These are phyloP conservation scores for Luscinia megarhynchos DNA, from an alignment of 2,797 vertebrate genomes.

Conservation along the genomic window DNA sequence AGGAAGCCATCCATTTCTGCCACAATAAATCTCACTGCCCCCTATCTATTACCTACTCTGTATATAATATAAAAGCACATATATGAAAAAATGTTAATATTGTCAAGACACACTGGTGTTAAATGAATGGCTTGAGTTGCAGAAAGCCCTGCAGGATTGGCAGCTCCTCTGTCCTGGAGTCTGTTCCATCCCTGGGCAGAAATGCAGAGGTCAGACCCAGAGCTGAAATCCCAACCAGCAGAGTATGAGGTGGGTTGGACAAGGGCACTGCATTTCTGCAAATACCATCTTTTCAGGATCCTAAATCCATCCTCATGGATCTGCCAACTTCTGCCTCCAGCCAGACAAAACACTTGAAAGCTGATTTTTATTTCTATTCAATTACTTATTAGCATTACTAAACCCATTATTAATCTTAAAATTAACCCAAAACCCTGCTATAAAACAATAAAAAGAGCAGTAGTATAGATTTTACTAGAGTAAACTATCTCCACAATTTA, in stretches of 20 bases:
- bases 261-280: not conserved
- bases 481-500: not conserved
- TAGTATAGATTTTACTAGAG: not conserved
- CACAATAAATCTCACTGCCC: not conserved
- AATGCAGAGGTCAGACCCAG: not conserved
- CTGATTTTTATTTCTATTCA: not conserved
- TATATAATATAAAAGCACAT: not conserved
- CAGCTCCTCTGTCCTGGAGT: not conserved
- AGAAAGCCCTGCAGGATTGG: not conserved
- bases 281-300: not conserved
- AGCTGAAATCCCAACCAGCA: not conserved
- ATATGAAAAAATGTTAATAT: not conserved
- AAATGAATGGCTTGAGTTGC: not conserved
- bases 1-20: not conserved
- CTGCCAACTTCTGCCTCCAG: not conserved
- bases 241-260: not conserved
- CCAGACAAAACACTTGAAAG: not conserved
- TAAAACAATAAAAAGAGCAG: not conserved
- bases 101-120: not conserved
- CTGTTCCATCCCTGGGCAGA: not conserved
- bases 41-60: not conserved
- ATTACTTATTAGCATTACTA: not conserved
- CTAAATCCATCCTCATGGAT: not conserved
- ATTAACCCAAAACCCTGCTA: not conserved
- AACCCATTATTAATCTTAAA: not conserved